These are phyloP conservation scores for Anas flavirostris DNA, from an alignment of 2,797 vertebrate genomes.

Conservation along the genomic window DNA sequence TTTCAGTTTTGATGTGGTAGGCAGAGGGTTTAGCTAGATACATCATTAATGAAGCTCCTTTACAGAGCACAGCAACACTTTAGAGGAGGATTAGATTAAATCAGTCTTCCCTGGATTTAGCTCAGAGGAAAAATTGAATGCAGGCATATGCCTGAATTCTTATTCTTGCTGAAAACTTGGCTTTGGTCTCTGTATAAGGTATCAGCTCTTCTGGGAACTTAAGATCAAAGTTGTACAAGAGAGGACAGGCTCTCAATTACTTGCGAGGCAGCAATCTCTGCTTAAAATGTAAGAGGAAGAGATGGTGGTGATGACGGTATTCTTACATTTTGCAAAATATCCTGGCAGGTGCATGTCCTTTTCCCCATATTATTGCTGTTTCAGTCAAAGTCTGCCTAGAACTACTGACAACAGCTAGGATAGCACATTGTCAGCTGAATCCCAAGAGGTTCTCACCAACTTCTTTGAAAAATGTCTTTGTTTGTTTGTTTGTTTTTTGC, in stretches of 20 bases:
- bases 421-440: neutral
- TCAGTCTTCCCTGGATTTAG: neutral
- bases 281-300: neutral
- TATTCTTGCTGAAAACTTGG: neutral
- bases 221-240: neutral
- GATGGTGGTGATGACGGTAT: neutral
- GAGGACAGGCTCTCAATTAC: neutral
- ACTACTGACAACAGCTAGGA: neutral
- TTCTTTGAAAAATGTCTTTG: neutral
- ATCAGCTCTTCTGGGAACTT: neutral
- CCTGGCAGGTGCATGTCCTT: neutral
- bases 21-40: neutral
- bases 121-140: neutral
- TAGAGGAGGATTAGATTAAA: neutral
- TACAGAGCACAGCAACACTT: neutral
- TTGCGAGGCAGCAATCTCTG: neutral
- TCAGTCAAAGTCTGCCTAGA: neutral
- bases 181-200: neutral
- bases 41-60: neutral
- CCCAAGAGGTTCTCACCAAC: neutral
- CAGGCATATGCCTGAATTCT: neutral
- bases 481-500: too few relatives aligned
- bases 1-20: conserved; percentile 14
- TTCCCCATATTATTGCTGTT: neutral
- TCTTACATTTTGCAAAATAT: neutral